Evolutionary conservation across 2,113 vertebrate species (phyloP), one percentile per base, ranked within the genome.

Genomic region (Brachypteracias leptosomus): DNA sequence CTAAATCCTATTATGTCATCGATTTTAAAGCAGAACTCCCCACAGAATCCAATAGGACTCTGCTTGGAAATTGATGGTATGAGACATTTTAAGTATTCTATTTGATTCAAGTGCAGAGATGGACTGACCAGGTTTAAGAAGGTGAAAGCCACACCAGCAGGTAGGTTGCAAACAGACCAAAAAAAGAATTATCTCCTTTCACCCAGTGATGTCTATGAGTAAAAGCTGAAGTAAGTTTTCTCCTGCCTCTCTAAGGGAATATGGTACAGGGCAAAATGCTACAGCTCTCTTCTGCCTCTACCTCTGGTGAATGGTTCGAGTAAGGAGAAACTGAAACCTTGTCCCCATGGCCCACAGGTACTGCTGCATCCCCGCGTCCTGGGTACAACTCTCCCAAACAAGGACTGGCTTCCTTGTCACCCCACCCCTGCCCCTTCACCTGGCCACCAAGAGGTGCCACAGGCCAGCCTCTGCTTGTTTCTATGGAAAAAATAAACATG

Each of bases 21-120:
- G 92, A 96, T 95, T 94, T 94, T 81, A 84, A 73, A 90, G 38
- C 20, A 76, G 40, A 90, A 66, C 65, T 96, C 81, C 31, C 77
- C 42, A 55, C 46, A 80, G 71, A 83, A 94, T 71, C 59, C 59
- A 77, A 57, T 6, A 80, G 72, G 63, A 36, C 11, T 91, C 40
- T 44, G 52, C 65, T 40, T 78, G 44, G 68, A 93, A 93, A 94
- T 90, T 36, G 0, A 96, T 95, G 42, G 26, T n/a, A 67, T 33
- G 57, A 86, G 80, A 46, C 0, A 2, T 52, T 57, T 73, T 42
- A 93, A 83, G 18, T 74, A 72, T 84, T 89, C 51, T 58, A 81
- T 80, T 80, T 82, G 61, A 95, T 82, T 82, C 1, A 4, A 26
- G 38, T 67, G 51, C 75, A 74, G 22, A 86, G 68, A 75, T 19